Evolutionary conservation across 2,797 vertebrate species (phyloP).

Genomic region (Acanthiza pusilla): DNA sequence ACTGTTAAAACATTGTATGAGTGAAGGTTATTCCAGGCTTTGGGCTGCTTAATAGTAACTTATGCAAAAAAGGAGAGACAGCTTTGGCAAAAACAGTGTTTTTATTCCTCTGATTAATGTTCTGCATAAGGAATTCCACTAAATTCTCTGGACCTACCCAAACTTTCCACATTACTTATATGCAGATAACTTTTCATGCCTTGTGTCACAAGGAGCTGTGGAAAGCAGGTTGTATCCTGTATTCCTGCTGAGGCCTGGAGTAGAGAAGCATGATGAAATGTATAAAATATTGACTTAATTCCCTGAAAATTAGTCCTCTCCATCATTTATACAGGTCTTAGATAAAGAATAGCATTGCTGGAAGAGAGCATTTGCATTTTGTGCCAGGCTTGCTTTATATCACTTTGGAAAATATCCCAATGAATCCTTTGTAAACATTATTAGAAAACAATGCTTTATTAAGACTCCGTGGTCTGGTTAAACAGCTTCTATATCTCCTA

Average conservation of each 20-base stretch:
- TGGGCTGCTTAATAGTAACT: background rate
- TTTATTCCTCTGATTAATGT: background rate
- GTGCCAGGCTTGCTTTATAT: background rate
- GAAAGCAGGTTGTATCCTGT: background rate
- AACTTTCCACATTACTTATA: background rate
- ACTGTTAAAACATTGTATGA: background rate
- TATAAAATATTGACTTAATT: slow-evolving; percentile 31
- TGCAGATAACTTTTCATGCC: background rate
- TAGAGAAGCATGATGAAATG: background rate
- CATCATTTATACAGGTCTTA: background rate
- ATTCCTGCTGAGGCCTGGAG: background rate
- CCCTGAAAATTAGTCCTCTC: background rate
- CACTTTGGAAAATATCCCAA: background rate
- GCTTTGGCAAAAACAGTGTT: background rate
- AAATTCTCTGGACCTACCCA: background rate
- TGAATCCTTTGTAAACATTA: background rate
- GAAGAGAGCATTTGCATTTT: background rate
- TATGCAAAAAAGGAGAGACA: background rate
- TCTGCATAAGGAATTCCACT: background rate
- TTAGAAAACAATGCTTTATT: slow-evolving; percentile 31
- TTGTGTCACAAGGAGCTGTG: background rate
- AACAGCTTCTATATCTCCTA: background rate
- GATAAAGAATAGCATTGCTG: background rate
- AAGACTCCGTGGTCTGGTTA: background rate
- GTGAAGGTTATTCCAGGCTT: background rate